phyloP scores from a whole-genome alignment of 2,888 invertebrate species.

The Leucophenga montana region DNA sequence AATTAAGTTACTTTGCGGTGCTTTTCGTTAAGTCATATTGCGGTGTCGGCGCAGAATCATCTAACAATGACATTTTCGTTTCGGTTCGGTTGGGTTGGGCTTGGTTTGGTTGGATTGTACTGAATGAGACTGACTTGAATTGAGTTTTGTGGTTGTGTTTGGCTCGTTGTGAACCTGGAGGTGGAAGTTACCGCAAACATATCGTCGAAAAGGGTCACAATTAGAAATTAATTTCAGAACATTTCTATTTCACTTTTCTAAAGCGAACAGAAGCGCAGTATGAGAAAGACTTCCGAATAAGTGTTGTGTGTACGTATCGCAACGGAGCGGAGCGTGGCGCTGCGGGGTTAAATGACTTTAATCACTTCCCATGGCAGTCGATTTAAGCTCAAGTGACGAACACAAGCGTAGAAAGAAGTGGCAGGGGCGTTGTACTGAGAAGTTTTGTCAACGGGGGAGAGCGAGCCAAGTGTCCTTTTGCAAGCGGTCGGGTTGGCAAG shows the following conservation, averaged over 20 bases:
- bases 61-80: background rate
- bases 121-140: background rate
- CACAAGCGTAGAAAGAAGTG: background rate
- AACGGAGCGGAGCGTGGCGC: background rate
- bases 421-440: conserved; percentile 26
- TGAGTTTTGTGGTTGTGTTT: too few relatives aligned
- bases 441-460: conserved; percentile 50
- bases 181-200: background rate
- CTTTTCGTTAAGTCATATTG: background rate
- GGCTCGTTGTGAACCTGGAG: too few relatives aligned
- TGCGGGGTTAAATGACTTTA: conserved; percentile 68
- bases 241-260: background rate
- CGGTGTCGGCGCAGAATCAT: background rate
- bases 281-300: background rate
- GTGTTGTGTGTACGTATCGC: background rate
- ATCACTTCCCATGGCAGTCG: conserved; percentile 60
- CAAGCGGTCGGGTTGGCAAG: conserved; percentile 18
- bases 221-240: conserved; percentile 65
- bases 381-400: background rate
- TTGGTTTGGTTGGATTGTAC: too few relatives aligned
- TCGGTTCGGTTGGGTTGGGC: background rate
- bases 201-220: conserved; percentile 42
- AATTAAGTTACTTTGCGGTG: conserved; percentile 50
- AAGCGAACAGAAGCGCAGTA: too few relatives aligned
- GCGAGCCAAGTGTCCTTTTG: conserved; percentile 47